These are phyloP conservation scores for Lasioglossum leucozonium DNA, from an alignment of 2,888 invertebrate genomes.

Conservation along the genomic window DNA sequence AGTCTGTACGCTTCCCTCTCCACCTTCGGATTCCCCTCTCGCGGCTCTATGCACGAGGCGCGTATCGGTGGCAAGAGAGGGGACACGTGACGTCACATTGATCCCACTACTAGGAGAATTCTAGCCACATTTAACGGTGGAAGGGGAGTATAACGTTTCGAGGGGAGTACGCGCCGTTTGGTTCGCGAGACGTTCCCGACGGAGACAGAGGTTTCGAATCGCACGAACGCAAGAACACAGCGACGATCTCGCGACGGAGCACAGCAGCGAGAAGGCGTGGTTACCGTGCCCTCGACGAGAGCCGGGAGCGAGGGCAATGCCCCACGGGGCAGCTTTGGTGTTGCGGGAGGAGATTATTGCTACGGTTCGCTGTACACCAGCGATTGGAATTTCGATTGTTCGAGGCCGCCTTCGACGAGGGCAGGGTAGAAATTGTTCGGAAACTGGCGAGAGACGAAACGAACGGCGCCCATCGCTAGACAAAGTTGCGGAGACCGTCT, in stretches of 20 bases:
- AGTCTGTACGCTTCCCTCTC: background rate
- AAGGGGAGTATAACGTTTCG: too few relatives aligned
- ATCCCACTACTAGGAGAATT: too few relatives aligned
- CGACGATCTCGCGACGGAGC: background rate
- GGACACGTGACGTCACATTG: too few relatives aligned
- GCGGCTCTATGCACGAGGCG: background rate
- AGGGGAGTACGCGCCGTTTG: too few relatives aligned
- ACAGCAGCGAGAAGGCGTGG: background rate
- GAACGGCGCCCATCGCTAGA: slow-evolving; percentile 33
- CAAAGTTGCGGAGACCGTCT: slow-evolving; percentile 17
- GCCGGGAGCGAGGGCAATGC: background rate
- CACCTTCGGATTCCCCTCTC: background rate
- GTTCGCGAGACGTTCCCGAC: background rate
- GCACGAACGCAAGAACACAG: background rate
- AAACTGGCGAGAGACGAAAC: slow-evolving; percentile 16
- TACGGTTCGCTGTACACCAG: background rate
- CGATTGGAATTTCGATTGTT: background rate
- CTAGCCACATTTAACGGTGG: too few relatives aligned
- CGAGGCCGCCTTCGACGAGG: background rate
- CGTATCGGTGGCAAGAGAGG: background rate
- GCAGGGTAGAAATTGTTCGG: slow-evolving; percentile 8
- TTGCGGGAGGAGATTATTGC: background rate
- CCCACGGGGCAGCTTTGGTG: background rate
- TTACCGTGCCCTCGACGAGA: background rate
- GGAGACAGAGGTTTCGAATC: background rate